Percentiles rank a stretch among this genome's conserved stretches.
These are phyloP conservation scores for Abrostola triplasia DNA, from an alignment of 2,888 invertebrate genomes.

Conservation along the genomic window DNA sequence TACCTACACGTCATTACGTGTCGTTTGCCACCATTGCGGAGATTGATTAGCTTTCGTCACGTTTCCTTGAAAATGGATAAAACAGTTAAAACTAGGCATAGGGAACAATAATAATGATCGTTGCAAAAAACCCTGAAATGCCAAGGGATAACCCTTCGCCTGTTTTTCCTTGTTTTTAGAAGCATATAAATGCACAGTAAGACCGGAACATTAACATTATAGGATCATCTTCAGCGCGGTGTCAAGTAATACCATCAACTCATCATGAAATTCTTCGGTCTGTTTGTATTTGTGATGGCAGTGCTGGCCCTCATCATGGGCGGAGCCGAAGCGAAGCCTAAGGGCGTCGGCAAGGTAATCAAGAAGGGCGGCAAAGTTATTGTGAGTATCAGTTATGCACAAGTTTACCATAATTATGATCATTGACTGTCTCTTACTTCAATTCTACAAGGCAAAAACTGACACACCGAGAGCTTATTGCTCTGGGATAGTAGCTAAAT, in stretches of 20 bases:
- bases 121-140: constrained; percentile 21
- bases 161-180: constrained; percentile 22
- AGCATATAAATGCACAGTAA: constrained; percentile 9
- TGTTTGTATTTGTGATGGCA: constrained; percentile 8
- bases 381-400: constrained; percentile 42
- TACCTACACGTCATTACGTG: no score
- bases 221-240: not conserved
- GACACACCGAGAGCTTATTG: no score
- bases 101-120: not conserved
- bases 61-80: no score
- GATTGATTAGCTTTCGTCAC: no score
- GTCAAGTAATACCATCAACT: not conserved
- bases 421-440: no score
- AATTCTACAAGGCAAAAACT: no score
- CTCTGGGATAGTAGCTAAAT: no score
- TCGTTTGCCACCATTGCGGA: no score
- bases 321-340: not conserved
- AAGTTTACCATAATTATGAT: no score
- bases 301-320: constrained; percentile 1
- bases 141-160: not conserved
- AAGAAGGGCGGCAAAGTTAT: constrained; percentile 56
- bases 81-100: not conserved
- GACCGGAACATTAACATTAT: not conserved
- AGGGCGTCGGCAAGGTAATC: constrained; percentile 23
- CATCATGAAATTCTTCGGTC: constrained; percentile 31